Percentiles rank a stretch among this genome's conserved stretches.
phyloP scores from a whole-genome alignment of 2,113 vertebrate genomes.

The Cacatua alba region DNA sequence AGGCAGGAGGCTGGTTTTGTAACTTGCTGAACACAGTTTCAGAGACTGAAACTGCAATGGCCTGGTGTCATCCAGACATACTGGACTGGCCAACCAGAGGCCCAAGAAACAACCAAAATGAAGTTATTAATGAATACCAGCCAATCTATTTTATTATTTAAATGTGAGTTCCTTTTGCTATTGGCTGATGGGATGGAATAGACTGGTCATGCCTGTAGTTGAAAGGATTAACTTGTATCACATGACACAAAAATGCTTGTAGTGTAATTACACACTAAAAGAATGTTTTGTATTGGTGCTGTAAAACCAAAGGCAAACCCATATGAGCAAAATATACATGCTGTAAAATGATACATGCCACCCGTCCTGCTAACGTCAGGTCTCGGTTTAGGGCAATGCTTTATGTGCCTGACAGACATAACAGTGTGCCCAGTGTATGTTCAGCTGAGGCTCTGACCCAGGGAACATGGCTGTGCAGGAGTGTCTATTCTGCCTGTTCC shows the following conservation, averaged over 20 bases:
- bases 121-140: not conserved
- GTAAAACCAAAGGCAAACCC: not conserved
- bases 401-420: not conserved
- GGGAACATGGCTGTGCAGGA: rapidly evolving
- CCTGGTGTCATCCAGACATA: not conserved
- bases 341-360: not conserved
- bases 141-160: not conserved
- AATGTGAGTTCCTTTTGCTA: not conserved
- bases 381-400: not conserved
- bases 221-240: not conserved
- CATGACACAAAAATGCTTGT: not conserved
- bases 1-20: not conserved
- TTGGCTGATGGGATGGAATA: not conserved
- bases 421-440: not conserved
- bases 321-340: not conserved
- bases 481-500: not conserved
- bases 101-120: not conserved
- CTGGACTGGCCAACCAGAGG: not conserved
- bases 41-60: not conserved
- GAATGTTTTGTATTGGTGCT: not conserved
- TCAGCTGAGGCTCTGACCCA: not conserved
- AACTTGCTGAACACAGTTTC: not conserved
- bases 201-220: not conserved
- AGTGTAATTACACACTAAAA: not conserved
- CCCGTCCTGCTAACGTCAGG: not conserved